Conservation (phyloP, 1,140 invertebrate genomes). For the Tetramorium parvispinum region DNA sequence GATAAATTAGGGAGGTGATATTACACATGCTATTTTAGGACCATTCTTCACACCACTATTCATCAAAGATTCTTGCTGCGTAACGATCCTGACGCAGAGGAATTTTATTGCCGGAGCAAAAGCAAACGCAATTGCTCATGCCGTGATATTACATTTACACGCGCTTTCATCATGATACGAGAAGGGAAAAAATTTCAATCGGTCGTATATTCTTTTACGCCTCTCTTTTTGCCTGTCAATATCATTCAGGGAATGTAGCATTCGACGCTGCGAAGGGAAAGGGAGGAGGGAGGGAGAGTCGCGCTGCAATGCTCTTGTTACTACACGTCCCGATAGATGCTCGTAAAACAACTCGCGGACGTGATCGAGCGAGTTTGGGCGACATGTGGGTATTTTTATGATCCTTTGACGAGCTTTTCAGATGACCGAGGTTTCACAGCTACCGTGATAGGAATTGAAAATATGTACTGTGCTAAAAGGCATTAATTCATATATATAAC, state of each 20-base stretch:
- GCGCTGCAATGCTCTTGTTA: conserved; percentile 16
- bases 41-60: background rate
- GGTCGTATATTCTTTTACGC: background rate
- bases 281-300: no score
- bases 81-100: background rate
- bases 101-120: background rate
- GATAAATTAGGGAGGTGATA: background rate
- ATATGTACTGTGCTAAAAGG: background rate
- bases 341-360: conserved; percentile 39
- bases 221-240: conserved; percentile 15
- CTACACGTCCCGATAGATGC: background rate
- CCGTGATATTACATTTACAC: conserved; percentile 15
- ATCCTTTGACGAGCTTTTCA: conserved; percentile 44
- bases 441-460: conserved; percentile 22
- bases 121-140: background rate
- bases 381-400: conserved; percentile 47
- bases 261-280: background rate
- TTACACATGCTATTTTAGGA: background rate
- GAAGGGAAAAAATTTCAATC: background rate
- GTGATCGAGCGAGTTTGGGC: conserved; percentile 17
- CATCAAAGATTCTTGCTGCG: background rate
- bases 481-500: background rate
- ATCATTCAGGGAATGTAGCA: conserved; percentile 26
- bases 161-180: conserved; percentile 3
- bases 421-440: background rate